Evolutionary conservation across 1,140 invertebrate species (phyloP), one percentile per base, ranked within the genome.

Genomic region (Tetraneura akinire): DNA sequence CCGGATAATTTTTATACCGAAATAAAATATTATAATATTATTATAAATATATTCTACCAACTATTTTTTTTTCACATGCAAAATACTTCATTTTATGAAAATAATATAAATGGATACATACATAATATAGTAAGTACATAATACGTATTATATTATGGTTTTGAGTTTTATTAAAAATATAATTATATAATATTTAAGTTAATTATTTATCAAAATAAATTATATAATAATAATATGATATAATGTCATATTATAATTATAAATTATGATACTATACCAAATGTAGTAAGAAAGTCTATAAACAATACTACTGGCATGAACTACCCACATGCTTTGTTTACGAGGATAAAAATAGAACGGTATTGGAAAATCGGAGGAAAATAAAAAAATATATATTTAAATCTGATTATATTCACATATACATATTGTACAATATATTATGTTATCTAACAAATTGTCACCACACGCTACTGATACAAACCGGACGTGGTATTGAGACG

Each of bases 381-480:
- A 13, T 47, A 47, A 16, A 16, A 16, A 26, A 45, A 68, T 42
- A 68, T 13, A 23, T 13, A 5, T 66, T 66, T 23, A 23, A 21
- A n/a, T 23, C 14, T 16, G 1, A 51, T 37, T 60, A 29, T 76
- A 55, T 55, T 18, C 23, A 51, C 62, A 66, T 71, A 37, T 29
- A 42, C n/a, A 23, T 47, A n/a, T n/a, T n/a, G 26, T 21, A 74
- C 53, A n/a, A 42, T 11, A 23, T 37, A 26, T 68, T 42, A 47
- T 68, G 37, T 21, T 11, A 42, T 42, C 1, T 68, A 49, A 51
- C 0, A 49, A 6, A 57, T 55, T 62, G 47, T 60, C 74, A 62
- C 74, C 74, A 78, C 74, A 78, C 74, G 74, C 74, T 78, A 78
- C 74, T 60, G 16, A 60, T 37, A 37, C 37, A 60, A 60, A 78